Conservation (phyloP, 2,797 vertebrate genomes). For the Muraenolepis orangiensis region DNA sequence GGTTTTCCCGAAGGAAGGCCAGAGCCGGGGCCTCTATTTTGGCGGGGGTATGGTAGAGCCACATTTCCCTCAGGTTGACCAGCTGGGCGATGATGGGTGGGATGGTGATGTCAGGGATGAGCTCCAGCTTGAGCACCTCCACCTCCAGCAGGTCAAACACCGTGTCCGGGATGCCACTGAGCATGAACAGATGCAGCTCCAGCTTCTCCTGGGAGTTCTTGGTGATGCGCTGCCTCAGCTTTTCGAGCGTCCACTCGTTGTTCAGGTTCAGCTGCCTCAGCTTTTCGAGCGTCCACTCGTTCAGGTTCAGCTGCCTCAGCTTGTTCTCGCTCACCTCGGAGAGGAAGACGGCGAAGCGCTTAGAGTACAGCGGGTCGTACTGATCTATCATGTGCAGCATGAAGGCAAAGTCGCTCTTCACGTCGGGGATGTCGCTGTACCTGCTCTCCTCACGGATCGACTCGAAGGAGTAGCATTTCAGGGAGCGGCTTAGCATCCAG, state of each 20-base stretch:
- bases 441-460: constrained; percentile 97
- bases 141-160: constrained; percentile 94
- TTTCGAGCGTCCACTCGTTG: constrained; percentile 97
- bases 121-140: constrained; percentile 95
- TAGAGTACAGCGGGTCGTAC: constrained; percentile 96
- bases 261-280: constrained; percentile 96
- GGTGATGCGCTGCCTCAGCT: constrained; percentile 92
- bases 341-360: constrained; percentile 95
- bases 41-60: constrained; percentile 97
- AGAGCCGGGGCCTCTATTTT: constrained; percentile 97
- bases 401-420: constrained; percentile 98
- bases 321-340: constrained; percentile 99
- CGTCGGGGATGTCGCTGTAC: constrained; percentile 95
- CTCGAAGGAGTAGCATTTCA: constrained; percentile 96
- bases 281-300: constrained; percentile 97
- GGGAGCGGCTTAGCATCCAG: constrained; percentile 94
- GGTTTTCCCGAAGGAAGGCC: constrained; percentile 90
- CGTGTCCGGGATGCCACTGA: constrained; percentile 94
- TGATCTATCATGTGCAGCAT: constrained; percentile 98
- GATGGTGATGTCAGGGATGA: constrained; percentile 96
- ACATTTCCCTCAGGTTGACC: constrained; percentile 88
- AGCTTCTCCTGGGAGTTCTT: constrained; percentile 95
- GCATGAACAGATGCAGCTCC: constrained; percentile 97
- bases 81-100: constrained; percentile 97
- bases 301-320: constrained; percentile 93